These are phyloP conservation scores for Protonibea diacanthus DNA, from an alignment of 2,797 vertebrate species.

Conservation along the genomic window DNA sequence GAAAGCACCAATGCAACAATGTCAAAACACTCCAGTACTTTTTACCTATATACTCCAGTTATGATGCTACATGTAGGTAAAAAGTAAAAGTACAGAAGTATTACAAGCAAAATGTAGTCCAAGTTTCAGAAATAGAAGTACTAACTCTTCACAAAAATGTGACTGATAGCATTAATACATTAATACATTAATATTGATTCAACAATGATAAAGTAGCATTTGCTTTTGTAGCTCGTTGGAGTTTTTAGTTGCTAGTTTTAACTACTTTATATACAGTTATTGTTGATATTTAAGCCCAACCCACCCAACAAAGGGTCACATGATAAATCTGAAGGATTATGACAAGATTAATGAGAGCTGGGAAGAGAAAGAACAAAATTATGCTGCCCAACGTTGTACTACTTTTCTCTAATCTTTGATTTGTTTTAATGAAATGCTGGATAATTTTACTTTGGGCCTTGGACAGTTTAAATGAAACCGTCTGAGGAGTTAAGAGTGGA, in stretches of 20 bases:
- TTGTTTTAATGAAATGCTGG: neutral
- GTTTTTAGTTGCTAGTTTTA: neutral
- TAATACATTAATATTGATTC: neutral
- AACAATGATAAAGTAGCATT: neutral
- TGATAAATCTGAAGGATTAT: neutral
- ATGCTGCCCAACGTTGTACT: neutral
- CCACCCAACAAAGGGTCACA: neutral
- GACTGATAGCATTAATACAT: neutral
- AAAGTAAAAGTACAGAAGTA: neutral
- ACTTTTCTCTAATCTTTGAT: neutral
- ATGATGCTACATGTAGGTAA: neutral
- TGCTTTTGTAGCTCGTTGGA: neutral
- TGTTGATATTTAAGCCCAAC: neutral
- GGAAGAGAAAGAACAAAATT: neutral
- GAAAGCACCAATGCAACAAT: neutral
- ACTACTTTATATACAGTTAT: neutral
- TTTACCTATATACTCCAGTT: neutral
- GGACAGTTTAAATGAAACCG: neutral
- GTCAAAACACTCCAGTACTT: neutral
- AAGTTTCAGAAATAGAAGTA: neutral
- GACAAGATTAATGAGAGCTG: neutral
- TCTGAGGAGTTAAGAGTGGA: neutral
- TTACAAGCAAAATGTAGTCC: neutral
- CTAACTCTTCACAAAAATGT: neutral
- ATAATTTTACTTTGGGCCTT: neutral